A percentile compares a stretch with the other conserved stretches of the same genome.
Conservation (phyloP, 2,888 invertebrate genomes). For the Drosophila subquinaria region DNA sequence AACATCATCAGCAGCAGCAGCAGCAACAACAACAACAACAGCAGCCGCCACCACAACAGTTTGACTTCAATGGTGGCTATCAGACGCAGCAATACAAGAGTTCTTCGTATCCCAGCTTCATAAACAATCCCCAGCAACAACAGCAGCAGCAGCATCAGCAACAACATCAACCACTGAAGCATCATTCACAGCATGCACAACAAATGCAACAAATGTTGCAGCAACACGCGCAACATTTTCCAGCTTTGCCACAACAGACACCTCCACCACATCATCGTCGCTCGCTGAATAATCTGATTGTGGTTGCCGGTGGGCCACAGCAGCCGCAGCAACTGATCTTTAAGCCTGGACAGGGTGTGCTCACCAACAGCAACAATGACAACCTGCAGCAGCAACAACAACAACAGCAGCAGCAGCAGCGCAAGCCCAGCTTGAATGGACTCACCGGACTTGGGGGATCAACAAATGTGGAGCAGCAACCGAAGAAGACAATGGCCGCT, state of each 20-base stretch:
- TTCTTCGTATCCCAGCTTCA: slow-evolving; percentile 84
- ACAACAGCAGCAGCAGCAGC: slow-evolving; percentile 26
- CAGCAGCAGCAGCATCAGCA: slow-evolving; percentile 59
- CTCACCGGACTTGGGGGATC: slow-evolving; percentile 41
- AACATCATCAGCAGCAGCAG: slow-evolving; percentile 56
- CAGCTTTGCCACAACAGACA: slow-evolving; percentile 77
- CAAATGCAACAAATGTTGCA: slow-evolving; percentile 76
- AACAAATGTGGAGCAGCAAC: slow-evolving; percentile 56
- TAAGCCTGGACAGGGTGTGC: slow-evolving; percentile 82
- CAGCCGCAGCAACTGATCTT: slow-evolving; percentile 83
- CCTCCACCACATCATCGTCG: slow-evolving; percentile 81
- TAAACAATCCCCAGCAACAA: slow-evolving; percentile 71
- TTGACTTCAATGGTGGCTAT: slow-evolving; percentile 71
- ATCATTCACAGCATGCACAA: slow-evolving; percentile 63
- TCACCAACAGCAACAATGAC: slow-evolving; percentile 66
- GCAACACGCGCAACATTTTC: slow-evolving; percentile 76
- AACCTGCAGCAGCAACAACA: slow-evolving; percentile 55
- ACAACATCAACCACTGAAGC: slow-evolving; percentile 49
- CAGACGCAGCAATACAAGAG: slow-evolving; percentile 83
- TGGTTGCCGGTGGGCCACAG: slow-evolving; percentile 82
- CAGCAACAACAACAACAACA: slow-evolving; percentile 64
- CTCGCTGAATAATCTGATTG: slow-evolving; percentile 84
- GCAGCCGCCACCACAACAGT: slow-evolving; percentile 49
- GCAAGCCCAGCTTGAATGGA: slow-evolving; percentile 71
- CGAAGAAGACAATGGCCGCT: slow-evolving; percentile 83